Conservation (phyloP, 2,797 vertebrate genomes). For the Malacoraja senta region DNA sequence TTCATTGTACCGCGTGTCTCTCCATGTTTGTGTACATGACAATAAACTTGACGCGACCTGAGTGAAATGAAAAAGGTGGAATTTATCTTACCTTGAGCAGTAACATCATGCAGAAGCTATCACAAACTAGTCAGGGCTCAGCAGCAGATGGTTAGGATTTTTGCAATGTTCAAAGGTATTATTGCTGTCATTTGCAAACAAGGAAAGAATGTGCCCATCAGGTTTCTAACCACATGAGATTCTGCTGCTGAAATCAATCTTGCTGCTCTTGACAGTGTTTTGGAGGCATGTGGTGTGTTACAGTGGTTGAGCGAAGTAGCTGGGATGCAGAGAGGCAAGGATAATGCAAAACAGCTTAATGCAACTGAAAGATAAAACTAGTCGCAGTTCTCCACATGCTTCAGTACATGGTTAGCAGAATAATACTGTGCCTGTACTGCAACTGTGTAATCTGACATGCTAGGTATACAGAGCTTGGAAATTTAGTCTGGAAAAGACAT, state of each 20-base stretch:
- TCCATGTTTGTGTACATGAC: too few species aligned
- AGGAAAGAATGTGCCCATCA: background rate
- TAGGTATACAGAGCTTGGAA: background rate
- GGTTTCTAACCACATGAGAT: background rate
- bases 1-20: too few species aligned
- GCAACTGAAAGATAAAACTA: background rate
- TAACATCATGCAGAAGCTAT: background rate
- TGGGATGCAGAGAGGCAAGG: background rate
- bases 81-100: background rate
- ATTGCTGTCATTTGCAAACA: background rate
- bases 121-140: background rate
- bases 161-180: slow-evolving; percentile 30
- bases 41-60: too few species aligned
- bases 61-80: background rate
- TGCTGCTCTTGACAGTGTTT: background rate
- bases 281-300: background rate
- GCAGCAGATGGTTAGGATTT: background rate
- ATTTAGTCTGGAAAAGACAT: slow-evolving; percentile 25
- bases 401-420: background rate
- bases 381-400: background rate
- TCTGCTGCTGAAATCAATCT: slow-evolving; percentile 10
- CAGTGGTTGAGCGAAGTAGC: background rate
- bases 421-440: background rate
- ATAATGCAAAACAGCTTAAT: background rate
- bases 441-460: background rate